Evolutionary conservation across 2,888 invertebrate species (phyloP).

Genomic region (Patella ulyssiponensis): DNA sequence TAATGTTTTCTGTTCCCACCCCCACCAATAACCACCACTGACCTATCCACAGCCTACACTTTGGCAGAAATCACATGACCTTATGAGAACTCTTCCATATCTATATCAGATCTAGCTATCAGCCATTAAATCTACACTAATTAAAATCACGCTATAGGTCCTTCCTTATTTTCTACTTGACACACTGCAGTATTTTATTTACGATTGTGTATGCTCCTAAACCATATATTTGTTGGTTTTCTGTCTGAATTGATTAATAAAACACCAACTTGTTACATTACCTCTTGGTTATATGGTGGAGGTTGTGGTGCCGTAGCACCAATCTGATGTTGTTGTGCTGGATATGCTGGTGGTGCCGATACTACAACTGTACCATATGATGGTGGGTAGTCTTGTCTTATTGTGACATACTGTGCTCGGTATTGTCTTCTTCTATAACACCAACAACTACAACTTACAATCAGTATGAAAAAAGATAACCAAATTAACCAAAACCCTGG

Average conservation of each 20-base stretch:
- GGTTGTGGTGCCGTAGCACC: slow-evolving; percentile 1
- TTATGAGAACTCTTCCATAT: too few species aligned
- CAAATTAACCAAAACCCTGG: slow-evolving; percentile 60
- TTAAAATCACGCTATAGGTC: too few species aligned
- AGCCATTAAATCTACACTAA: too few species aligned
- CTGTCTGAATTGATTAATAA: background rate
- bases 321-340: slow-evolving; percentile 7
- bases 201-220: too few species aligned
- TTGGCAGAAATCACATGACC: too few species aligned
- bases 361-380: slow-evolving; percentile 28
- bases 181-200: too few species aligned
- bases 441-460: slow-evolving; percentile 44
- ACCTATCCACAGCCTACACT: too few species aligned
- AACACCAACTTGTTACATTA: background rate
- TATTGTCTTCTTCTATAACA: slow-evolving; percentile 42
- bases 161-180: too few species aligned
- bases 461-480: slow-evolving; percentile 43
- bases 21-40: too few species aligned
- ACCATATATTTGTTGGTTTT: too few species aligned
- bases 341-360: slow-evolving; percentile 19
- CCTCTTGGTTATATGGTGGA: slow-evolving; percentile 16
- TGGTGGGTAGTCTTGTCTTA: slow-evolving; percentile 15
- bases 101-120: too few species aligned
- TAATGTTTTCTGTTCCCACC: too few species aligned
- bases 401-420: slow-evolving; percentile 13